Base-by-base conservation (phyloP, 2,888 invertebrate species). In the Troides helena region DNA sequence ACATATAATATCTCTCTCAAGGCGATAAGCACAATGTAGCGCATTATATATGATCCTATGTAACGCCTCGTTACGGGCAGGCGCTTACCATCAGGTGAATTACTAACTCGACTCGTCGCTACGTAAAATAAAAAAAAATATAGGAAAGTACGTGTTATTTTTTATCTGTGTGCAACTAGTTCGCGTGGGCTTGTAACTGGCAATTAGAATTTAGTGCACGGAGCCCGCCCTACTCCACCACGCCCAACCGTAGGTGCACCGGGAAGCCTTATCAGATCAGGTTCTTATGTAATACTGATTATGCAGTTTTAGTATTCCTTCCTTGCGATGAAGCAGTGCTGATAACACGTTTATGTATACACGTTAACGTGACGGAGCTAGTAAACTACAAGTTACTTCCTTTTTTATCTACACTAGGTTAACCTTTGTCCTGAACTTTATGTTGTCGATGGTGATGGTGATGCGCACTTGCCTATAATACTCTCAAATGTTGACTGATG, bases 201-300 rank as follows among this genome's bases (percentile, higher is more conserved):
- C 83, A 87, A 88, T 90, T 90, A 86, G 85, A 87, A 91, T 90
- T 84, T 88, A 86, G 90, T 88, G 84, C 85, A 81, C 81, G 74
- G 80, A 78, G 78, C 82, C 85, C 89, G 88, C 89, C 90, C 85
- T 71, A 68, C 62, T 72, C 71, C 62, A 80, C 71, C 81, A 82
- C 90, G 90, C 91, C 92, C 83, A 80, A 81, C 74, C 79, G 82
- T 83, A 82, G 85, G 75, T 77, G 82, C 81, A 80, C 67, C 58
- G 65, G 43, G 56, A 60, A 59, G 74, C 77, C 70, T 77, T 89
- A 89, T 90, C 90, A 81, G 90, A 90, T 88, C 77, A 78, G 68
- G 74, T 7, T 7, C 80, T 86, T 87, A 86, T 85, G 85, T 91
- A 87, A 88, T 79, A 73, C 82, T 83, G 85, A 88, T 87, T 84